A percentile compares a stretch with the other conserved stretches of the same genome.
phyloP scores from a whole-genome alignment of 2,113 vertebrate species.

The Chiloscyllium plagiosum region DNA sequence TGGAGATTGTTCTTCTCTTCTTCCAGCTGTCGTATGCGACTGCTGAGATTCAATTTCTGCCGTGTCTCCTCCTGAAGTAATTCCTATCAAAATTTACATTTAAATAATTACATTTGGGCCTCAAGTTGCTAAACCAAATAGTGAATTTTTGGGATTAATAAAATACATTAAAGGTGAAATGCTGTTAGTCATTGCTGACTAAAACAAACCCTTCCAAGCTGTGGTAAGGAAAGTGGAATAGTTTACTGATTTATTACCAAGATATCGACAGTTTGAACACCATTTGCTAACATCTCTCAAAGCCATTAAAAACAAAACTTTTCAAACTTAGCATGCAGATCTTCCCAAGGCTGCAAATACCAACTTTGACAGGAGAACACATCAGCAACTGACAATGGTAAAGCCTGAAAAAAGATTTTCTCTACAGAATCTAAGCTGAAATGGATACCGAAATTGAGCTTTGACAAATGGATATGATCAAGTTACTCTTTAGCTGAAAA shows the following conservation, averaged over 20 bases:
- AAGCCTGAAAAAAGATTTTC: neutral
- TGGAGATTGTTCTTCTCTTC: conserved; percentile 83
- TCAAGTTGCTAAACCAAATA: neutral
- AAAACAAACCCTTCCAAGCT: neutral
- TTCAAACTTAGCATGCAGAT: neutral
- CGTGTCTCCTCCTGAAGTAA: conserved; percentile 91
- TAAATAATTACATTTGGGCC: neutral
- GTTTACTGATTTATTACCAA: neutral
- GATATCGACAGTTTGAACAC: neutral
- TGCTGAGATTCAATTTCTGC: conserved; percentile 90
- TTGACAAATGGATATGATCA: neutral
- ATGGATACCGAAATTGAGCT: neutral
- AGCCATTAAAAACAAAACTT: neutral
- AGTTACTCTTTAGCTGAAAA: neutral
- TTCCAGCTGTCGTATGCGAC: conserved; percentile 87
- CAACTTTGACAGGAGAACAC: neutral
- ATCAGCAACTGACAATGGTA: neutral
- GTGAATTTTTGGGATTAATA: neutral
- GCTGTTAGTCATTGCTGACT: neutral
- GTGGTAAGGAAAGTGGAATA: neutral
- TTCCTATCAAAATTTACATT: conserved; percentile 59
- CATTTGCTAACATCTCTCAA: neutral
- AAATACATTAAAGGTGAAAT: neutral
- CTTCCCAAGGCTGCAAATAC: neutral
- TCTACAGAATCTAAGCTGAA: neutral